Conservation (phyloP, 2,797 vertebrate genomes). For the Hipposideros larvatus region DNA sequence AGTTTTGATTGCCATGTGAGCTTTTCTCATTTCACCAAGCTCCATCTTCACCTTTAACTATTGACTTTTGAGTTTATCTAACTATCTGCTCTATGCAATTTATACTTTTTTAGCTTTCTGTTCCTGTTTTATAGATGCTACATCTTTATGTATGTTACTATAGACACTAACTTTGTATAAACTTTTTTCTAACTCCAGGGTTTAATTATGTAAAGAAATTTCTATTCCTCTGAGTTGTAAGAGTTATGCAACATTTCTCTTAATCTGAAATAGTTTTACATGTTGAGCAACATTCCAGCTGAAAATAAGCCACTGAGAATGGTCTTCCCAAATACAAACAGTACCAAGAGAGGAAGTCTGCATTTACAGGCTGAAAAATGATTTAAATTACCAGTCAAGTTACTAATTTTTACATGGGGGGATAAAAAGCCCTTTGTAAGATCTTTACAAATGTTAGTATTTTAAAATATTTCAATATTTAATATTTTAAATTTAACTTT, state of each 20-base stretch:
- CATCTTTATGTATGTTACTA: background rate
- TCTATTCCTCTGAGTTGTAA: conserved; percentile 25
- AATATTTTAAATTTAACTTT: no score
- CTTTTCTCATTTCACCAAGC: background rate
- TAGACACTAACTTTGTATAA: background rate
- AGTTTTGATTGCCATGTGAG: background rate
- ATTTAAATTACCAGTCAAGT: background rate
- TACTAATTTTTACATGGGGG: background rate
- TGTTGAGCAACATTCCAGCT: conserved; percentile 57
- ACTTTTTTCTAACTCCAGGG: background rate
- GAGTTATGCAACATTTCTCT: background rate
- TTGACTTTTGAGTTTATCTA: background rate
- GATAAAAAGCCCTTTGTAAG: background rate
- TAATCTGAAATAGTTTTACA: conserved; percentile 46
- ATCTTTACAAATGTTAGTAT: background rate
- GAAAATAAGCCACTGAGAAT: background rate
- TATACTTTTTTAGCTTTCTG: background rate
- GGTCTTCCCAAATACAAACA: background rate
- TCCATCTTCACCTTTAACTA: background rate
- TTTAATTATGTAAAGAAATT: conserved; percentile 25
- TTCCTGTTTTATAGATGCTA: background rate
- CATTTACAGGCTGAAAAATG: background rate
- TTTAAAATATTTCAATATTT: no score
- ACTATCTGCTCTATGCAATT: background rate
- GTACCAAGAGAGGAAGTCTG: background rate